A percentile compares a stretch with the other conserved stretches of the same genome.
phyloP scores from a whole-genome alignment of 2,888 invertebrate genomes.

The Acanthopleura granulata region DNA sequence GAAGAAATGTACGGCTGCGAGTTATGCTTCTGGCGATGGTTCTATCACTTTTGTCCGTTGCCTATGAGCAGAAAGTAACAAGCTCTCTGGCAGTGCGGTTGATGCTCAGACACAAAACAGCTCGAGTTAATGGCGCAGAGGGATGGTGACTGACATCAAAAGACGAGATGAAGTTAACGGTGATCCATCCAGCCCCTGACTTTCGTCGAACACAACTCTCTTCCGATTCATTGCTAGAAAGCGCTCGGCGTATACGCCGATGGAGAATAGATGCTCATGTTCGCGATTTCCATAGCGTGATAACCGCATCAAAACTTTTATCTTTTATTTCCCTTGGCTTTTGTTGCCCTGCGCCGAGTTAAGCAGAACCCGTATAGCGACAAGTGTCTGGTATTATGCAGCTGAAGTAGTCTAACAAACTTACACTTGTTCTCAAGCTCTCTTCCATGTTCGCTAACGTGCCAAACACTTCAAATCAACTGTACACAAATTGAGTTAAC shows the following conservation, averaged over 20 bases:
- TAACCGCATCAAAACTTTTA: slow-evolving; percentile 8
- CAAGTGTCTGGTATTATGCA: neutral
- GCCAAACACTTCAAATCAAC: slow-evolving; percentile 5
- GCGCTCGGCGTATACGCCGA: neutral
- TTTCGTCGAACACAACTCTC: neutral
- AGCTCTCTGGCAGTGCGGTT: neutral
- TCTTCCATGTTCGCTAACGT: neutral
- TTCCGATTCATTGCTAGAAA: neutral
- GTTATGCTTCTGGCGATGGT: neutral
- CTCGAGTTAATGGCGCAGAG: neutral
- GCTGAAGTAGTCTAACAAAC: neutral
- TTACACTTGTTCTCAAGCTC: neutral
- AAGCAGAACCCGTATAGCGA: neutral
- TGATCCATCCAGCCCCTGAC: neutral
- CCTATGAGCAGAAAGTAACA: slow-evolving; percentile 9
- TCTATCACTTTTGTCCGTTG: neutral
- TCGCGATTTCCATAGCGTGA: neutral
- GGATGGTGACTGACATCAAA: neutral
- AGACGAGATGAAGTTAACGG: neutral
- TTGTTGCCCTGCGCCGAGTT: neutral
- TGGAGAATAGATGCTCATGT: neutral
- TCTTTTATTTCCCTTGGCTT: neutral
- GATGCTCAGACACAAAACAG: neutral
- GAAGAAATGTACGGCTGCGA: slow-evolving; percentile 5
- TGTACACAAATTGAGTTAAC: too few species aligned